Percentiles rank a stretch among this genome's conserved stretches.
These are phyloP conservation scores for Acipenser oxyrinchus DNA, from an alignment of 2,797 vertebrate genomes.

Conservation along the genomic window DNA sequence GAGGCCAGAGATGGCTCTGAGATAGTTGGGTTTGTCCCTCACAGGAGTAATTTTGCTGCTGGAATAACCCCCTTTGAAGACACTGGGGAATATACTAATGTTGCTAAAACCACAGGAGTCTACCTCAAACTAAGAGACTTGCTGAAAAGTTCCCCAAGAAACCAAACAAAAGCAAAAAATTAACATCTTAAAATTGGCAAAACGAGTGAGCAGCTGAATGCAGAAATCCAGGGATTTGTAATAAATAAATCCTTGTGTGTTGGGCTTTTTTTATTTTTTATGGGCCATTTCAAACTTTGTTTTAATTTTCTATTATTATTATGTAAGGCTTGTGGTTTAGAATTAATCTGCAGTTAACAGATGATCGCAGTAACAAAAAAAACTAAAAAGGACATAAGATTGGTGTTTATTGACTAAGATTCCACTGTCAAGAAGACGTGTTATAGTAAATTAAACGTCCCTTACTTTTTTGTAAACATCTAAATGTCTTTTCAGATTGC, in stretches of 20 bases:
- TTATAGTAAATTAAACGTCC: not conserved
- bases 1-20: constrained; percentile 14
- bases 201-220: not conserved
- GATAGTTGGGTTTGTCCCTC: constrained; percentile 63
- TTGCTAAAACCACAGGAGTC: constrained; percentile 84
- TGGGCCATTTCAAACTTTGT: constrained; percentile 9
- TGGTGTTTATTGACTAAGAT: too few relatives aligned
- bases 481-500: constrained; percentile 17
- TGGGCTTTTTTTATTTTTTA: not conserved
- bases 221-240: not conserved
- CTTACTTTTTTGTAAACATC: constrained; percentile 26
- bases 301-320: not conserved
- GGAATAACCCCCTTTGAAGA: constrained; percentile 93
- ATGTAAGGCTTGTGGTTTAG: not conserved
- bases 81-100: constrained; percentile 90
- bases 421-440: too few relatives aligned
- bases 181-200: constrained; percentile 9
- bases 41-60: constrained; percentile 84
- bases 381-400: too few relatives aligned
- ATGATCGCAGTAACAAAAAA: too few relatives aligned
- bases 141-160: constrained; percentile 86
- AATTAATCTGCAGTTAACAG: not conserved
- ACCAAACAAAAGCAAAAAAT: constrained; percentile 74
- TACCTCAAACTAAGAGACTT: constrained; percentile 83
- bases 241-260: too few relatives aligned